phyloP scores from a whole-genome alignment of 1,140 invertebrate species.

The Drosophila arawakana region DNA sequence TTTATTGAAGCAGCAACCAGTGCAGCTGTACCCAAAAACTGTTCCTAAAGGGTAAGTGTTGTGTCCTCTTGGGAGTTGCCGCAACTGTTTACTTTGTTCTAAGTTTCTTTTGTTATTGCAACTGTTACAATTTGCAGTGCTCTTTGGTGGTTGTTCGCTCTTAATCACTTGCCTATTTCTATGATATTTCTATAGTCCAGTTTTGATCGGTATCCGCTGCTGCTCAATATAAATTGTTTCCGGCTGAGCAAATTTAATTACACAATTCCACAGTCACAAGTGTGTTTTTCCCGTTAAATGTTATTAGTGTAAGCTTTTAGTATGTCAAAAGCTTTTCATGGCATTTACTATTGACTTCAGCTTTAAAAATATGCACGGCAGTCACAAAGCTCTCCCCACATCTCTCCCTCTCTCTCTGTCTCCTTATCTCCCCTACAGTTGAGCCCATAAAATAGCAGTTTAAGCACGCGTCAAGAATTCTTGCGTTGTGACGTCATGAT shows the following conservation, averaged over 20 bases:
- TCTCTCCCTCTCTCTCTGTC: neutral
- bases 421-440: slow-evolving; percentile 1
- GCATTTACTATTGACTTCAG: slow-evolving; percentile 40
- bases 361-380: slow-evolving; percentile 45
- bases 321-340: slow-evolving; percentile 33
- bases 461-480: slow-evolving; percentile 64
- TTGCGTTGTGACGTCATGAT: slow-evolving; percentile 9
- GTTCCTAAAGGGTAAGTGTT: slow-evolving; percentile 59
- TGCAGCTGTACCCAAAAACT: slow-evolving; percentile 35
- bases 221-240: slow-evolving; percentile 58
- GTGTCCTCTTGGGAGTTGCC: slow-evolving; percentile 38
- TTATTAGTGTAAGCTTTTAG: slow-evolving; percentile 29
- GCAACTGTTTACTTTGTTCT: slow-evolving; percentile 33
- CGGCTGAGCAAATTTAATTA: slow-evolving; percentile 57
- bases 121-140: slow-evolving; percentile 25
- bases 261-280: slow-evolving; percentile 15
- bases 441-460: slow-evolving; percentile 45
- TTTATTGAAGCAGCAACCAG: neutral
- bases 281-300: slow-evolving; percentile 40
- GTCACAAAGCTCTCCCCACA: neutral
- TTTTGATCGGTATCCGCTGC: slow-evolving; percentile 41
- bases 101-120: slow-evolving; percentile 13
- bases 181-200: neutral
- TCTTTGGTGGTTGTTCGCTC: neutral
- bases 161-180: neutral